Percentiles rank a stretch among this genome's conserved stretches.
Evolutionary conservation across 2,797 vertebrate species (phyloP).

Genomic region (Alosa sapidissima): DNA sequence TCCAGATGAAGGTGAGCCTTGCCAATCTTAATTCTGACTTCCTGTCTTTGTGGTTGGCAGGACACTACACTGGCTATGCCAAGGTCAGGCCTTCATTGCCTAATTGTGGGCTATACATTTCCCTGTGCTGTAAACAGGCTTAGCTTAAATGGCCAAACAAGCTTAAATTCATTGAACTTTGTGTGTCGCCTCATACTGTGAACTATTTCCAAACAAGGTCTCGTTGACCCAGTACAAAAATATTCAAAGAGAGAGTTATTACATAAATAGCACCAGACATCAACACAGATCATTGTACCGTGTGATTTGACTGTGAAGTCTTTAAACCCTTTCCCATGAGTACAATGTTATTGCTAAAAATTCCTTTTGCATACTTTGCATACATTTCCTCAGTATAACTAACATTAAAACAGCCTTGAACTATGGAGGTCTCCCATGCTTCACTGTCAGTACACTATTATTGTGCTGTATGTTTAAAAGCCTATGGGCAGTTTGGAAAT

Average conservation of each 20-base stretch:
- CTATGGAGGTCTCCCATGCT: not conserved
- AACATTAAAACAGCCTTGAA: not conserved
- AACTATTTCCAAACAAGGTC: not conserved
- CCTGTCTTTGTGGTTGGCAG: not conserved
- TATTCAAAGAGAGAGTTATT: not conserved
- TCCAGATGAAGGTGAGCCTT: constrained; percentile 82
- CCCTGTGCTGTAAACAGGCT: not conserved
- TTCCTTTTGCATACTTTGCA: not conserved
- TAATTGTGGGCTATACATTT: not conserved
- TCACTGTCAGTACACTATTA: not conserved
- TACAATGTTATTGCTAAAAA: not conserved
- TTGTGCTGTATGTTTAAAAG: no score
- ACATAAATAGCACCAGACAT: not conserved
- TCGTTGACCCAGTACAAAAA: not conserved
- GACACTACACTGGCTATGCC: not conserved
- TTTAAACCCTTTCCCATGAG: not conserved
- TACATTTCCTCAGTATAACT: no score
- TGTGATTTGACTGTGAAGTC: not conserved
- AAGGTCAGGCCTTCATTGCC: not conserved
- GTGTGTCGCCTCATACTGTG: not conserved
- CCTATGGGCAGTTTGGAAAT: no score
- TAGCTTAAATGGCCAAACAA: not conserved
- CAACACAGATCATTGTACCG: not conserved
- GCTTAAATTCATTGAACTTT: not conserved
- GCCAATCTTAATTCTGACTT: not conserved